Evolutionary conservation across 30 jellyfish, hydroid and myxozoan genomes (phyloP).

Genomic region (Catostylus mosaicus): DNA sequence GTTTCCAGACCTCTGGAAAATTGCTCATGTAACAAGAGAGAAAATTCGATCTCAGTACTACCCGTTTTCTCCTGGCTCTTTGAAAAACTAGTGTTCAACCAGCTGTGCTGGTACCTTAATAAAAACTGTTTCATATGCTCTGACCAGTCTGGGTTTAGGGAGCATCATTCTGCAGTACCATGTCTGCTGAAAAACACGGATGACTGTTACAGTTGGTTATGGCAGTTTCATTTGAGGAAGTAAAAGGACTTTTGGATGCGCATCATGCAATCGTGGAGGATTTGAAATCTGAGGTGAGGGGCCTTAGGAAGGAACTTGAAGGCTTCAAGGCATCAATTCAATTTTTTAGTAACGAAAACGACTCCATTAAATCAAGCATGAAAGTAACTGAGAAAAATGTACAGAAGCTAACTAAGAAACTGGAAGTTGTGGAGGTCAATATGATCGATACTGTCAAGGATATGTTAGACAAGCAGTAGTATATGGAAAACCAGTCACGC

Average conservation of each 20-base stretch:
- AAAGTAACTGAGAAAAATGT: slow-evolving; percentile 5
- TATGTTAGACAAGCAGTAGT: slow-evolving; percentile 9
- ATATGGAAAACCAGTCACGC: slow-evolving; percentile 1
- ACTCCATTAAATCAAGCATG: slow-evolving; percentile 4
- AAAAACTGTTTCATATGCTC: not conserved
- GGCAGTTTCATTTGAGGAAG: no score
- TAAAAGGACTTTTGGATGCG: no score
- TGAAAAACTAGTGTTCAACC: slow-evolving; percentile 15
- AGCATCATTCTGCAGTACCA: not conserved
- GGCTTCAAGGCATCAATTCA: slow-evolving; percentile 15
- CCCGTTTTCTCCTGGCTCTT: not conserved
- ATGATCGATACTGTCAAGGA: slow-evolving; percentile 14
- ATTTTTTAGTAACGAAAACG: slow-evolving; percentile 8
- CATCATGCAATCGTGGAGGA: no score
- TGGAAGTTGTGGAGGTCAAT: slow-evolving; percentile 10
- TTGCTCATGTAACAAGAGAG: slow-evolving; percentile 11
- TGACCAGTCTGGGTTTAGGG: slow-evolving; percentile 2
- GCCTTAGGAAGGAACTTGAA: slow-evolving; percentile 5
- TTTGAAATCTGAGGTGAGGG: slow-evolving; percentile 32
- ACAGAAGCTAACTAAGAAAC: not conserved
- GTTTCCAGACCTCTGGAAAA: slow-evolving; percentile 37
- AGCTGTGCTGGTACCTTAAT: not conserved
- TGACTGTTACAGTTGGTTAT: not conserved
- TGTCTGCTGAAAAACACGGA: slow-evolving; percentile 1
- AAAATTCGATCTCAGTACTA: not conserved